Evolutionary conservation across 2,113 vertebrate genomes (phyloP).

Genomic region (Electrona antarctica): DNA sequence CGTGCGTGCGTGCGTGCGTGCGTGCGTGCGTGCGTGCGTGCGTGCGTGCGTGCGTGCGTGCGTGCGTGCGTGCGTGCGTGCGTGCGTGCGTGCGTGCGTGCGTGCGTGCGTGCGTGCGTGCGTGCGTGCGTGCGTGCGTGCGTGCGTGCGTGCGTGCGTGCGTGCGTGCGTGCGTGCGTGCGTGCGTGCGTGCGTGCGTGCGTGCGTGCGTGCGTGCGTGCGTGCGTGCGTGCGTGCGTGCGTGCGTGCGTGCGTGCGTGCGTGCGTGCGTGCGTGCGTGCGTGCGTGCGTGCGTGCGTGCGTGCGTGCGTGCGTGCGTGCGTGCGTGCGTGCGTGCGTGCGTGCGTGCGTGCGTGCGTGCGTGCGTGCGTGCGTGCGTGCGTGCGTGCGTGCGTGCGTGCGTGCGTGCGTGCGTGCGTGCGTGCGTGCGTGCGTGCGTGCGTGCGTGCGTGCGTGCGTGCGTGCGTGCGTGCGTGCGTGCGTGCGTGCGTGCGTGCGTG

Average conservation of each 20-base stretch:
- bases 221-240: not conserved
- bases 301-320: conserved; percentile 29
- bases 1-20: not conserved
- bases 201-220: conserved; percentile 38
- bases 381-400: conserved; percentile 38
- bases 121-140: conserved; percentile 29
- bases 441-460: not conserved
- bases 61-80: conserved; percentile 41
- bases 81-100: not conserved
- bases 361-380: not conserved
- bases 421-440: conserved; percentile 41
- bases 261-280: not conserved
- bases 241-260: conserved; percentile 41
- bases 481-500: conserved; percentile 29
- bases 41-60: not conserved
- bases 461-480: conserved; percentile 37
- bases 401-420: not conserved
- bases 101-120: conserved; percentile 37
- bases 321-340: not conserved
- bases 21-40: conserved; percentile 38
- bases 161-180: conserved; percentile 34
- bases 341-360: conserved; percentile 34
- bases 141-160: not conserved
- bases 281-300: conserved; percentile 37
- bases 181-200: not conserved